Conservation (phyloP, 2,888 invertebrate genomes). For the Hydropsyche betteni region DNA sequence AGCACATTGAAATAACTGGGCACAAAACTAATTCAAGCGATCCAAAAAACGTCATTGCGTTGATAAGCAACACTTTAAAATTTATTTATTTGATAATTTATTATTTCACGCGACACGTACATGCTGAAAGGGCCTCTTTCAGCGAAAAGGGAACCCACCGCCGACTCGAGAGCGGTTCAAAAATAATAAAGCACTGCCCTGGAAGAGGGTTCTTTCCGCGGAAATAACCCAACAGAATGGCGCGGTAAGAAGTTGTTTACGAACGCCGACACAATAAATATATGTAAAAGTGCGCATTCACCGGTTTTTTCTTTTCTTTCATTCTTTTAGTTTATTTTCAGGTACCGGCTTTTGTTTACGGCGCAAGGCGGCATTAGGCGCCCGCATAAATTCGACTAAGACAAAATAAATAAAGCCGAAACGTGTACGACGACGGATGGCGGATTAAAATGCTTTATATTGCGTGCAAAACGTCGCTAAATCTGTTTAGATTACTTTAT, state of each 20-base stretch:
- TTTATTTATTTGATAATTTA: too few relatives aligned
- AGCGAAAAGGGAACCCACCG: too few relatives aligned
- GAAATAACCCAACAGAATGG: slow-evolving; percentile 18
- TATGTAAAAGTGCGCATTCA: slow-evolving; percentile 41
- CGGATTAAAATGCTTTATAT: slow-evolving; percentile 8
- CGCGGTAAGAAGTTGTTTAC: slow-evolving; percentile 40
- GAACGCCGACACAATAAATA: slow-evolving; percentile 37
- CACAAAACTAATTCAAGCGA: too few relatives aligned
- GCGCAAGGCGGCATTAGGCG: slow-evolving; percentile 33
- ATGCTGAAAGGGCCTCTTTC: too few relatives aligned
- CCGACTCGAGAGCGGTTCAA: slow-evolving; percentile 7
- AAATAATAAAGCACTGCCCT: slow-evolving; percentile 20
- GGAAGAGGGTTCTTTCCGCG: neutral
- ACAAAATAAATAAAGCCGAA: slow-evolving; percentile 34
- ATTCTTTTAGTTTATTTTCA: slow-evolving; percentile 27
- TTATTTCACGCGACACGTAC: too few relatives aligned
- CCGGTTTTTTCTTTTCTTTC: neutral
- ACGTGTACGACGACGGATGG: slow-evolving; percentile 17
- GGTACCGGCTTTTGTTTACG: slow-evolving; percentile 24
- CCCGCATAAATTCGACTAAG: slow-evolving; percentile 34
- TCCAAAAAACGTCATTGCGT: too few relatives aligned
- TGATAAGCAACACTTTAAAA: too few relatives aligned
- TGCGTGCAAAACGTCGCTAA: too few relatives aligned
- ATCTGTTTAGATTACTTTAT: too few relatives aligned
- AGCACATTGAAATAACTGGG: too few relatives aligned